Conservation (phyloP, 1,140 invertebrate genomes). For the Calycopis cecrops region DNA sequence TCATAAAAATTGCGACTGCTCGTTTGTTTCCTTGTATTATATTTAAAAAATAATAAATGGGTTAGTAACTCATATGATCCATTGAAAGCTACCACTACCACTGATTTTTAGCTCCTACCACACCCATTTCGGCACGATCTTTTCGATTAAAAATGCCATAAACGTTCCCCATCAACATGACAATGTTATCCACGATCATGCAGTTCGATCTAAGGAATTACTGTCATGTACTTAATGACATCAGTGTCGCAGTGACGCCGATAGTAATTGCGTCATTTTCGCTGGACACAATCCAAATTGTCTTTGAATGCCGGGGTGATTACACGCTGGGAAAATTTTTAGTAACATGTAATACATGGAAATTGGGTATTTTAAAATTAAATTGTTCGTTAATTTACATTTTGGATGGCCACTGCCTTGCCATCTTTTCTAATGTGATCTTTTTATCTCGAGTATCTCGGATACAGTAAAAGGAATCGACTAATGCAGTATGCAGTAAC, state of each 20-base stretch:
- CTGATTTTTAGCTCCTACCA: no score
- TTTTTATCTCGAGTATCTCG: background rate
- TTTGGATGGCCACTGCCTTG: background rate
- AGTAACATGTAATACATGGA: constrained; percentile 1
- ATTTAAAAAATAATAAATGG: no score
- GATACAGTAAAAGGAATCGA: no score
- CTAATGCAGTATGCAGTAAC: no score
- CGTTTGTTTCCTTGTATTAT: no score
- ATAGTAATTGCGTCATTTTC: constrained; percentile 6
- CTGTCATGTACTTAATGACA: background rate
- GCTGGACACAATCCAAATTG: constrained; percentile 6
- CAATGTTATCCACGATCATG: background rate
- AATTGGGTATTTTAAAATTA: constrained; percentile 2
- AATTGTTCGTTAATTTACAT: constrained; percentile 6
- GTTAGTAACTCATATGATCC: no score
- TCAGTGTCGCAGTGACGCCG: constrained; percentile 8
- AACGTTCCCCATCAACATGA: background rate
- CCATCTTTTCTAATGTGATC: constrained; percentile 4
- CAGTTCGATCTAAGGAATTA: background rate
- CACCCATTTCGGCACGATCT: no score
- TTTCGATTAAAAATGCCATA: no score
- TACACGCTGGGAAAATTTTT: constrained; percentile 1
- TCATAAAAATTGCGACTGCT: no score
- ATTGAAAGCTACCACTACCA: no score
- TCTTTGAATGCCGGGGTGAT: constrained; percentile 1